Base-by-base conservation (phyloP, 2,113 vertebrate genomes). In the Nannobrachium achirus region DNA sequence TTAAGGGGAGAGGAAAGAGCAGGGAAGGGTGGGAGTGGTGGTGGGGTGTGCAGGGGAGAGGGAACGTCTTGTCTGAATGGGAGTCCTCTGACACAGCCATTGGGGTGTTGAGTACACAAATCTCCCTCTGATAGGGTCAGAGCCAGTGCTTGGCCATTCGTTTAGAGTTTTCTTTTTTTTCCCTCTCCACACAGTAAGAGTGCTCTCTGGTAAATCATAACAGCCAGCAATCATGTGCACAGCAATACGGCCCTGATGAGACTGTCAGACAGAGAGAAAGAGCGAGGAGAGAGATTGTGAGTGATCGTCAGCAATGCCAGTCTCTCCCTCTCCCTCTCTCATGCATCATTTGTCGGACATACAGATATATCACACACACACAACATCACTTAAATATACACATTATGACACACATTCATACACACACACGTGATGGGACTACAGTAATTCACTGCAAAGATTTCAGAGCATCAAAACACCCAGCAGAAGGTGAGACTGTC, bases 81-180 rank as follows among this genome's bases (percentile, higher is more conserved):
- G 25, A 86, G 75, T 53, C 18, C 76, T 81, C 73, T 51, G 76
- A 86, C 75, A 81, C 81, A 85, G 88, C 87, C 81, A 88, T 64
- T 78, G 56, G 73, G 55, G 4, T 41, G 71, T 67, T 61, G 78
- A 90, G 80, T 82, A 86, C 80, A 89, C 82, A 89, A 83, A 91
- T 89, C 82, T 86, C 82, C 65, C 75, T 15, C 33, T 75, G 87
- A 85, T 82, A 76, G 79, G 87, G 89, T 90, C 85, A 90, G 73
- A 82, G 86, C 69, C 60, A 48, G 79, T 84, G 84, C 90, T 87
- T 71, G 59, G 75, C 79, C 78, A 86, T 91, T 92, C 90, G 84
- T 90, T 90, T 85, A 73, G 78, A 79, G 44, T 46, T 18, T 79
- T 81, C 39, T 42, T 39, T 59, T 60, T 16, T 44, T 64, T 14